These are phyloP conservation scores for Xenotilapia leptura DNA, from an alignment of 2,113 vertebrate genomes.

Conservation along the genomic window DNA sequence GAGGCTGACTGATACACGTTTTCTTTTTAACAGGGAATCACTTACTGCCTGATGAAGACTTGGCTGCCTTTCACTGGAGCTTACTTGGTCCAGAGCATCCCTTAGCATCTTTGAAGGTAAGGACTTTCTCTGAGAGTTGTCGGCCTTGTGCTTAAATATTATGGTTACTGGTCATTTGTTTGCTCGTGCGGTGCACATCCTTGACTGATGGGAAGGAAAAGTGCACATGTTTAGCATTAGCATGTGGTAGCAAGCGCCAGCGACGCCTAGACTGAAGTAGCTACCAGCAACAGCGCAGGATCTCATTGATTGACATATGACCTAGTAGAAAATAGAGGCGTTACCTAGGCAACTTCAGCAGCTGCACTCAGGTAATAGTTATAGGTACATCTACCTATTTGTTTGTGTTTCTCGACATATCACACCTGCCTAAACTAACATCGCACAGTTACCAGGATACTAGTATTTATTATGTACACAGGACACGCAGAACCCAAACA, in stretches of 20 bases:
- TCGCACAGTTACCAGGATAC: background rate
- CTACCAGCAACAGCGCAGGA: background rate
- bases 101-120: slow-evolving; percentile 93
- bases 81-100: slow-evolving; percentile 96
- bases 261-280: background rate
- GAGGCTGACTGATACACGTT: background rate
- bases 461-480: background rate
- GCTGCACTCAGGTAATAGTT: background rate
- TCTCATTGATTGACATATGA: background rate
- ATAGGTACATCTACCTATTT: background rate
- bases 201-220: background rate
- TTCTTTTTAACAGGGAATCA: slow-evolving; percentile 79
- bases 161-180: background rate
- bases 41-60: slow-evolving; percentile 97
- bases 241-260: background rate
- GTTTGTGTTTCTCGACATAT: background rate
- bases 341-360: background rate
- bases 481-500: background rate
- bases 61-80: slow-evolving; percentile 98
- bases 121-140: background rate
- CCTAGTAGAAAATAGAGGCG: background rate
- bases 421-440: background rate
- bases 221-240: background rate
- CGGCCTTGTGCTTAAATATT: background rate
- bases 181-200: background rate